These are phyloP conservation scores for Tragelaphus oryx DNA, from an alignment of 2,797 vertebrate genomes.

Conservation along the genomic window DNA sequence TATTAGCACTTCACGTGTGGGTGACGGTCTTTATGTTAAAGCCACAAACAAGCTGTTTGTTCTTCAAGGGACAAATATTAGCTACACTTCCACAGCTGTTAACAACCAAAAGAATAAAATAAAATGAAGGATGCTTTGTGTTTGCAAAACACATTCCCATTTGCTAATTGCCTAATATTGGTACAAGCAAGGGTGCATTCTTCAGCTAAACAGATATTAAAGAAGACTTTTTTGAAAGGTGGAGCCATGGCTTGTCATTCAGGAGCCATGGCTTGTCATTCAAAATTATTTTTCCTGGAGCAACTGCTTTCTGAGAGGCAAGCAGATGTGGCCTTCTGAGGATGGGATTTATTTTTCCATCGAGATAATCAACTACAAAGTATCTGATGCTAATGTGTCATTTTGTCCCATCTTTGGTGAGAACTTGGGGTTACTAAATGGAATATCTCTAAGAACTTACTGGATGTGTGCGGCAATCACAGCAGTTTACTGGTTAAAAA, in stretches of 20 bases:
- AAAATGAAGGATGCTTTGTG: not conserved
- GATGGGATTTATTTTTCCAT: not conserved
- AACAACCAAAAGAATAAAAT: conserved; percentile 22
- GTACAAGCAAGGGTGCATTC: not conserved
- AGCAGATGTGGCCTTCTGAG: not conserved
- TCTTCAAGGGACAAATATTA: conserved; percentile 44
- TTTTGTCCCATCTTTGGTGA: not conserved
- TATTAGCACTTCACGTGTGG: not conserved
- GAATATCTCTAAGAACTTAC: not conserved
- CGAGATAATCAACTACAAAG: not conserved
- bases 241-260: not conserved
- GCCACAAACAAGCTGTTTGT: conserved; percentile 40
- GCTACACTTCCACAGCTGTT: not conserved
- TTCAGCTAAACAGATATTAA: not conserved
- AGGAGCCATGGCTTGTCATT: not conserved
- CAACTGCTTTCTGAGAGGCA: not conserved
- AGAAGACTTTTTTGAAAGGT: not conserved
- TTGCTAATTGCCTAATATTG: conserved; percentile 26
- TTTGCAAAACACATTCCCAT: conserved; percentile 14
- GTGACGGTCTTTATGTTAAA: conserved; percentile 28
- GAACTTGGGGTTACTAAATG: not conserved
- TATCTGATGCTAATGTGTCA: not conserved
- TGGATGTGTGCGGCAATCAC: not conserved
- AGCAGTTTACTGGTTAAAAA: not conserved
- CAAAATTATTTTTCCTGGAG: not conserved